Evolutionary conservation across 2,113 vertebrate genomes (phyloP).

Genomic region (Lepidothrix coronata): DNA sequence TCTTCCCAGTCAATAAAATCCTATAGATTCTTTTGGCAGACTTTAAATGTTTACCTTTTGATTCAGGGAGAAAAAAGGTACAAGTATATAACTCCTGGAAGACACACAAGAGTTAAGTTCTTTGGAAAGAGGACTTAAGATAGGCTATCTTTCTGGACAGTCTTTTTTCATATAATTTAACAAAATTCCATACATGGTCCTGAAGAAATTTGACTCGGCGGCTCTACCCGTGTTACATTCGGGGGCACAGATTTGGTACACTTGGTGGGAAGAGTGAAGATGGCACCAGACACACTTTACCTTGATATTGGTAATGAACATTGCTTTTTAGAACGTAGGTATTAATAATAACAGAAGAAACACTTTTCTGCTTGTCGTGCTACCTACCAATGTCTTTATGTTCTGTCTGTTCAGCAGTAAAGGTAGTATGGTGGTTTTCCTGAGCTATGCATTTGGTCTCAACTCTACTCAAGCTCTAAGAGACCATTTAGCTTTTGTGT

Average conservation of each 20-base stretch:
- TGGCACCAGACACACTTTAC: neutral
- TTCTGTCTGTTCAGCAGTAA: neutral
- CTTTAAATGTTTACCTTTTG: neutral
- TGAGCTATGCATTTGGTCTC: neutral
- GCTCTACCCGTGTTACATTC: rapidly evolving
- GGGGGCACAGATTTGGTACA: neutral
- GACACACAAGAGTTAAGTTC: neutral
- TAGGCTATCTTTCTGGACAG: neutral
- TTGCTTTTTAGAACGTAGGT: neutral
- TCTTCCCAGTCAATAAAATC: neutral
- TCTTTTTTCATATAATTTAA: neutral
- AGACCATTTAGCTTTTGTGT: neutral
- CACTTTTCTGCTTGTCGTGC: neutral
- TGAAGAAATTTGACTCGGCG: neutral
- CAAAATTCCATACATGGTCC: neutral
- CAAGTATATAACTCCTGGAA: neutral
- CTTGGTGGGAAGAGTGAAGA: neutral
- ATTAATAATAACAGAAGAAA: neutral
- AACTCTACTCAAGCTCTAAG: neutral
- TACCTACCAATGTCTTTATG: neutral
- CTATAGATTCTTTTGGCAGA: neutral
- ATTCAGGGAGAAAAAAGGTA: neutral
- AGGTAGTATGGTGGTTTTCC: neutral
- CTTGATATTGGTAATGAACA: neutral
- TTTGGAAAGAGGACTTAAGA: neutral